These are phyloP conservation scores for Nasonia longicornis DNA, from an alignment of 1,140 invertebrate species.

Conservation along the genomic window DNA sequence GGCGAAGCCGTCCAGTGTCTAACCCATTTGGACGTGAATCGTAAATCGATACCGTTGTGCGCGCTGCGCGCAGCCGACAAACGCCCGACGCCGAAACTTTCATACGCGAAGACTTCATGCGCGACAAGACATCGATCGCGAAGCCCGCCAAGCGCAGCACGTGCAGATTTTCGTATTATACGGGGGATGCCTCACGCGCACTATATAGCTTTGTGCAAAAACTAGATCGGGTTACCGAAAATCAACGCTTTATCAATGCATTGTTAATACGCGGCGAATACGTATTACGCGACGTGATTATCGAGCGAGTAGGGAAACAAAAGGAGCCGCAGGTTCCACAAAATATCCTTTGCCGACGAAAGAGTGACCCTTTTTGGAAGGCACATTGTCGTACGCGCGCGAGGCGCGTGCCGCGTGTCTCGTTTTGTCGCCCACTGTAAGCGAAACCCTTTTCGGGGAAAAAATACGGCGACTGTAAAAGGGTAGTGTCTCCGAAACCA, in stretches of 20 bases:
- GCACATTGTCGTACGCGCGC: slow-evolving; percentile 47
- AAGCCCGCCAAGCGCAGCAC: slow-evolving; percentile 45
- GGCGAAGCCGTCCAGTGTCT: slow-evolving; percentile 51
- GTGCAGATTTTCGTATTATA: background rate
- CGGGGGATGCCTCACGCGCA: no score
- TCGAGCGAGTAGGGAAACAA: background rate
- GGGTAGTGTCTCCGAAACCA: slow-evolving; percentile 47
- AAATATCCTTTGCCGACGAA: slow-evolving; percentile 27
- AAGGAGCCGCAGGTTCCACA: slow-evolving; percentile 16
- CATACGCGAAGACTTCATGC: background rate
- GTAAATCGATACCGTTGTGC: slow-evolving; percentile 65
- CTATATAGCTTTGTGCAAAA: background rate
- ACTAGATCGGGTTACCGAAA: background rate
- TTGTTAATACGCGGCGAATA: no score
- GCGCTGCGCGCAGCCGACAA: slow-evolving; percentile 47
- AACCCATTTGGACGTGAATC: slow-evolving; percentile 61
- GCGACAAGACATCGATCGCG: slow-evolving; percentile 25
- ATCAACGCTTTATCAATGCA: no score
- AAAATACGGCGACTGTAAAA: slow-evolving; percentile 61
- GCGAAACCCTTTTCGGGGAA: slow-evolving; percentile 54
- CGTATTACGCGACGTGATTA: background rate
- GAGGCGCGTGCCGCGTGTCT: slow-evolving; percentile 56
- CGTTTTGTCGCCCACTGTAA: slow-evolving; percentile 46
- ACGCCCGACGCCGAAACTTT: slow-evolving; percentile 41
- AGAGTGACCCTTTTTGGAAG: slow-evolving; percentile 27